Conservation (phyloP, 2,113 vertebrate species). For the Myrmecobius fasciatus region DNA sequence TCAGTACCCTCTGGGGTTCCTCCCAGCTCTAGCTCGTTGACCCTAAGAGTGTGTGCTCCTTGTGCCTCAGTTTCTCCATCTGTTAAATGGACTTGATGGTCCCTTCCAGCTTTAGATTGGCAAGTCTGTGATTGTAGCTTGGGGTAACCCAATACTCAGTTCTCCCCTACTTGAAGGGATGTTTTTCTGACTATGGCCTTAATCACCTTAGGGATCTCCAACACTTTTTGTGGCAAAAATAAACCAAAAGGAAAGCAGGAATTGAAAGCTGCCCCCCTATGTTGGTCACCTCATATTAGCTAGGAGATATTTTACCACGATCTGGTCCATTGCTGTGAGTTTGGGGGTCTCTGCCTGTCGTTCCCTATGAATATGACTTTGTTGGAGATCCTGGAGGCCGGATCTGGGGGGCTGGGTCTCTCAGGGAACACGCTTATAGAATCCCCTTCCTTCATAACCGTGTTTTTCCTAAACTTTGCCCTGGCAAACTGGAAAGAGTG, state of each 20-base stretch:
- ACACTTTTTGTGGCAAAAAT: slow-evolving; percentile 14
- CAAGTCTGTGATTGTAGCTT: neutral
- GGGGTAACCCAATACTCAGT: neutral
- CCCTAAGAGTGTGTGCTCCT: too few species aligned
- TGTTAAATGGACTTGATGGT: too few species aligned
- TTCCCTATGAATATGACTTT: neutral
- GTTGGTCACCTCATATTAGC: neutral
- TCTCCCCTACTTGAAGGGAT: neutral
- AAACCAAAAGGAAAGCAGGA: neutral
- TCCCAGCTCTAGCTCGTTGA: too few species aligned
- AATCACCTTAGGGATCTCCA: neutral
- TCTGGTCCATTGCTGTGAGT: neutral
- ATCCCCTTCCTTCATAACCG: neutral
- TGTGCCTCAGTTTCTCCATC: too few species aligned
- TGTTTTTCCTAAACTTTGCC: neutral
- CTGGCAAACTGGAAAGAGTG: slow-evolving; percentile 7
- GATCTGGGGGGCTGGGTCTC: neutral
- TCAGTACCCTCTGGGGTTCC: too few species aligned
- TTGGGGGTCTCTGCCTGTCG: too few species aligned
- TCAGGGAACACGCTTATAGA: too few species aligned
- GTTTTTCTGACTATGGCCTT: neutral
- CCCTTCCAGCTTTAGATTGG: neutral
- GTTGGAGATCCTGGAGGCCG: neutral
- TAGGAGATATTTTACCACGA: neutral
- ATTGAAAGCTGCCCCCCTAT: neutral